Evolutionary conservation across 1,140 invertebrate species (phyloP), one percentile per base, ranked within the genome.

Genomic region (Calycopis cecrops): DNA sequence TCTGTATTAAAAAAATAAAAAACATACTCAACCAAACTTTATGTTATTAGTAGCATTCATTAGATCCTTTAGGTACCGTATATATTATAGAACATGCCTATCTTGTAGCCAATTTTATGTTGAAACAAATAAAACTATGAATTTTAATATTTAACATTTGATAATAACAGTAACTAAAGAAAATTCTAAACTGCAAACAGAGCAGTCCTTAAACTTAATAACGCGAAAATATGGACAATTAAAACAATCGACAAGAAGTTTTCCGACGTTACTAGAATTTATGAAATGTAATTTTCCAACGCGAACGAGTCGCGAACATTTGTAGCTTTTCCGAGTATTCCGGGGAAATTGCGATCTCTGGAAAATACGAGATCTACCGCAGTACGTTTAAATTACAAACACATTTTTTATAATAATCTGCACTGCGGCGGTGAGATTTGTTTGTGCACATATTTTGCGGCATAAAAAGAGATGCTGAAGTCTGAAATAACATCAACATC

Each of bases 211-310:
- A 28, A 6, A 28, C 21, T 28, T 37, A 42, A 52, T n/a, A 47
- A 35, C 10, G 11, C 40, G n/a, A 52, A 47, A 17, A 56, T 9
- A 35, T 14, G 14, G 12, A 52, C 35, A 33, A 48, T 51, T 52
- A 21, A 52, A 69, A 50, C 62, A 57, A 47, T 71, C 62, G 63
- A 73, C 56, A 69, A 53, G 21, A 48, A 52, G 18, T 42, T 51
- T 35, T 4, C 17, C 55, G n/a, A 55, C 79, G 63, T 70, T 79
- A 73, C 81, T 85, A 85, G 69, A 79, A 78, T 78, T 78, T 82
- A 79, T 87, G 79, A 87, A 85, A 87, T 85, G 79, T 84, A 85
- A 87, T 87, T 87, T 84, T 85, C 78, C 75, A 71, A 73, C 67
- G 76, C 63, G 70, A 79, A 72, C 79, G 72, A 80, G 65, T 79